Conservation (phyloP, 2,797 vertebrate genomes). For the Neosilurus hyrtlii region DNA sequence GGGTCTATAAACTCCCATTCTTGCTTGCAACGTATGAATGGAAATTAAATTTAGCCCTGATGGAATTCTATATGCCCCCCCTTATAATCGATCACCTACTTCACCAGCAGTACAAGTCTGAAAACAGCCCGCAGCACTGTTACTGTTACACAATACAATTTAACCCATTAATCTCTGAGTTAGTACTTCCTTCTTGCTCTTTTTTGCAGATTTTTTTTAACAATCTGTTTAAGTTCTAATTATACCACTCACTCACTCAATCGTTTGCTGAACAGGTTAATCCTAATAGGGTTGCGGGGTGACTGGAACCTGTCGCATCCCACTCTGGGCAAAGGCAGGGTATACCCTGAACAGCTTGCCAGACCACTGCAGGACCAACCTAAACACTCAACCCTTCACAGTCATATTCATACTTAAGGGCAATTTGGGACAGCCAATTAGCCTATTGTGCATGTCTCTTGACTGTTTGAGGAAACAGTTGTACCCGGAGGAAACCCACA, state of each 20-base stretch:
- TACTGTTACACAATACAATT: constrained; percentile 39
- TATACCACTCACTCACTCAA: not conserved
- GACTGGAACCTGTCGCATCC: too few species aligned
- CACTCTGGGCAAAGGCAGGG: too few species aligned
- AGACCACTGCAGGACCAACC: too few species aligned
- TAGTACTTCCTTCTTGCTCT: not conserved
- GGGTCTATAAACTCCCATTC: not conserved
- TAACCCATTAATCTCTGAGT: constrained; percentile 44
- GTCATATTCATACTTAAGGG: too few species aligned
- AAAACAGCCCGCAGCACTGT: constrained; percentile 34
- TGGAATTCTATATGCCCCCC: constrained; percentile 15
- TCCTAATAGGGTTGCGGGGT: too few species aligned
- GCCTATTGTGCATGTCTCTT: too few species aligned
- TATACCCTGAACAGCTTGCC: too few species aligned
- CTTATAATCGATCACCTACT: constrained; percentile 38
- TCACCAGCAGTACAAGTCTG: constrained; percentile 35
- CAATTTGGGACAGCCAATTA: too few species aligned
- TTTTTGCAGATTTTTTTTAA: not conserved
- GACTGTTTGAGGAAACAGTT: too few species aligned
- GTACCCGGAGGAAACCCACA: too few species aligned
- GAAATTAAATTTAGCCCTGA: constrained; percentile 10
- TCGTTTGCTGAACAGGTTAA: too few species aligned
- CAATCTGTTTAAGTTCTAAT: not conserved
- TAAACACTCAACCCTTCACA: too few species aligned
- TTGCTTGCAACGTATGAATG: constrained; percentile 10